A percentile compares a stretch with the other conserved stretches of the same genome.
phyloP scores from a whole-genome alignment of 2,797 vertebrate species.

The Periparus ater region DNA sequence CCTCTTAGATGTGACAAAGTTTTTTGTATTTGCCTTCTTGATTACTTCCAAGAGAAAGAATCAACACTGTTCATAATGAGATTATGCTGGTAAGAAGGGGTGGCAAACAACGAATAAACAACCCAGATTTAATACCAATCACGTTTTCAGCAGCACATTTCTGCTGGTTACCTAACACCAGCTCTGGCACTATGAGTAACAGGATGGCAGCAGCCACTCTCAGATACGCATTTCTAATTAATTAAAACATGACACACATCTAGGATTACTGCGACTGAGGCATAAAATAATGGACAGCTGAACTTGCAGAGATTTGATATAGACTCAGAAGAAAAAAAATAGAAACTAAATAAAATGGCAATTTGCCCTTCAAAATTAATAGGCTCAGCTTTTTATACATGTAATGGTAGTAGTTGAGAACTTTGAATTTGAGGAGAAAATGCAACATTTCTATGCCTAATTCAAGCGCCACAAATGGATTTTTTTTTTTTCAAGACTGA shows the following conservation, averaged over 20 bases:
- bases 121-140: not conserved
- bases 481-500: not conserved
- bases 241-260: not conserved
- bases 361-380: not conserved
- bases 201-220: not conserved
- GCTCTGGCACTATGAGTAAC: not conserved
- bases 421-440: not conserved
- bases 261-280: not conserved
- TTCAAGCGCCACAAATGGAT: not conserved
- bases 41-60: conserved; percentile 11
- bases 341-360: not conserved
- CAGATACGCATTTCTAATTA: not conserved
- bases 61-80: not conserved
- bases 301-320: not conserved
- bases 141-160: conserved; percentile 6
- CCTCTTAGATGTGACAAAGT: not conserved
- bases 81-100: conserved; percentile 28
- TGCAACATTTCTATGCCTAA: not conserved
- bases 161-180: conserved; percentile 19
- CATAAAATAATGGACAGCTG: conserved; percentile 12
- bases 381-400: not conserved
- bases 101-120: conserved; percentile 34
- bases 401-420: not conserved
- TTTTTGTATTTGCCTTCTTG: not conserved
- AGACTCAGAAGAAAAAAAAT: not conserved